Percentiles rank a stretch among this genome's conserved stretches.
phyloP scores from a whole-genome alignment of 2,888 invertebrate genomes.

The Automeris io region DNA sequence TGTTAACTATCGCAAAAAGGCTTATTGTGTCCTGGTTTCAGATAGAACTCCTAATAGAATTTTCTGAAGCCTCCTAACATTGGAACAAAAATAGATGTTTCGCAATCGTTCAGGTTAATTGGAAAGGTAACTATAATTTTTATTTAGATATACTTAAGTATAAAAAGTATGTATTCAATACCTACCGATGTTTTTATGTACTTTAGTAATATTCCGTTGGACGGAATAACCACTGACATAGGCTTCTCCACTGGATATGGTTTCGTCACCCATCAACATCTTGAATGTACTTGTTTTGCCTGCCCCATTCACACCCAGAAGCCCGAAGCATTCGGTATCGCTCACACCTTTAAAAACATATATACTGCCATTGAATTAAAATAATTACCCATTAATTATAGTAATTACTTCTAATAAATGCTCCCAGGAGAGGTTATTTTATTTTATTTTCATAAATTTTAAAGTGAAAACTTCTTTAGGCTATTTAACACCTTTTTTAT shows the following conservation, averaged over 20 bases:
- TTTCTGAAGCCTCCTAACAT: neutral
- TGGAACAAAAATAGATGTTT: neutral
- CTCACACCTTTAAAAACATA: conserved; percentile 75
- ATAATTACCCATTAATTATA: no score
- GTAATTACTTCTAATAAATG: no score
- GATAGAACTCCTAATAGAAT: neutral
- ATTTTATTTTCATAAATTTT: no score
- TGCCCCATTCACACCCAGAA: conserved; percentile 91
- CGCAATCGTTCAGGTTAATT: neutral
- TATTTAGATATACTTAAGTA: no score
- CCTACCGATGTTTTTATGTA: conserved; percentile 79
- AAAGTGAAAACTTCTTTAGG: no score
- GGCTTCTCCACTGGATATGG: conserved; percentile 82
- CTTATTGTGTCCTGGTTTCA: no score
- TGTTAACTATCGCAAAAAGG: no score
- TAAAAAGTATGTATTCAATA: no score
- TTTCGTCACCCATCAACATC: conserved; percentile 91
- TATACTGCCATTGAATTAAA: no score
- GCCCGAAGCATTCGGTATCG: conserved; percentile 87
- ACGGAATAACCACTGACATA: conserved; percentile 79
- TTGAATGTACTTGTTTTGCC: conserved; percentile 94
- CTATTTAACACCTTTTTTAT: no score
- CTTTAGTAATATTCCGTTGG: conserved; percentile 70
- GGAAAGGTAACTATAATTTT: no score
- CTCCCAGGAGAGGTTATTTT: no score